Percentiles rank a stretch among this genome's conserved stretches.
phyloP scores from a whole-genome alignment of 30 jellyfish, hydroid and myxozoan genomes.

The Phacellophora camtschatica region DNA sequence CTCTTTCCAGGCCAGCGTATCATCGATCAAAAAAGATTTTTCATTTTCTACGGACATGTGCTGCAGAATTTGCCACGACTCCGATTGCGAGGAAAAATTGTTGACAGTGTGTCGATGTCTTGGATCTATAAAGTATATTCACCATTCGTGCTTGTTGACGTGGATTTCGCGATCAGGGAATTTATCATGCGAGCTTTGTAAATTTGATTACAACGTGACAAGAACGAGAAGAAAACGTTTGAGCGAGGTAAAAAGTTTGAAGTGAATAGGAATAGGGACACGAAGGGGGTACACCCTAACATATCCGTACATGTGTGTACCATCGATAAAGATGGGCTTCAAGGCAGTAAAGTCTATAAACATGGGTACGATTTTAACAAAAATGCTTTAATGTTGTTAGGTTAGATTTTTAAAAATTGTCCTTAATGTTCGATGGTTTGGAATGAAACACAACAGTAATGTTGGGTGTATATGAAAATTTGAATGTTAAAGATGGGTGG shows the following conservation, averaged over 20 bases:
- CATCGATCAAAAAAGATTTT: not conserved
- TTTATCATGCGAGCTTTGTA: slow-evolving; percentile 69
- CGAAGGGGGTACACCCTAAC: too few relatives aligned
- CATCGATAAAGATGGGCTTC: too few relatives aligned
- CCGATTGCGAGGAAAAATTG: slow-evolving; percentile 37
- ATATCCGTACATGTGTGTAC: too few relatives aligned
- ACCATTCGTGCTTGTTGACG: slow-evolving; percentile 58
- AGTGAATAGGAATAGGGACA: not conserved
- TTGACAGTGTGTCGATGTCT: slow-evolving; percentile 64
- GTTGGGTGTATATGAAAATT: too few relatives aligned
- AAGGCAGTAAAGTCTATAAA: too few relatives aligned
- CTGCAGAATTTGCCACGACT: slow-evolving; percentile 75
- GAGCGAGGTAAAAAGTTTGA: slow-evolving; percentile 35
- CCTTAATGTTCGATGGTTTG: too few relatives aligned
- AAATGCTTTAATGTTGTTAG: too few relatives aligned
- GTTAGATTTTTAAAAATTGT: too few relatives aligned
- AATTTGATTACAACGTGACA: slow-evolving; percentile 30
- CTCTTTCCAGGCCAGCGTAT: not conserved
- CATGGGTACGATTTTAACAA: too few relatives aligned
- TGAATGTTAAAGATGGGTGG: too few relatives aligned
- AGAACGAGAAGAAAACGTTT: slow-evolving; percentile 20
- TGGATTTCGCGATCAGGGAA: slow-evolving; percentile 83
- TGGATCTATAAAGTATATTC: slow-evolving; percentile 59
- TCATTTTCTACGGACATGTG: slow-evolving; percentile 23
- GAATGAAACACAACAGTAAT: too few relatives aligned